Base-by-base conservation (phyloP, 2,797 vertebrate genomes). In the Pipistrellus pygmaeus region DNA sequence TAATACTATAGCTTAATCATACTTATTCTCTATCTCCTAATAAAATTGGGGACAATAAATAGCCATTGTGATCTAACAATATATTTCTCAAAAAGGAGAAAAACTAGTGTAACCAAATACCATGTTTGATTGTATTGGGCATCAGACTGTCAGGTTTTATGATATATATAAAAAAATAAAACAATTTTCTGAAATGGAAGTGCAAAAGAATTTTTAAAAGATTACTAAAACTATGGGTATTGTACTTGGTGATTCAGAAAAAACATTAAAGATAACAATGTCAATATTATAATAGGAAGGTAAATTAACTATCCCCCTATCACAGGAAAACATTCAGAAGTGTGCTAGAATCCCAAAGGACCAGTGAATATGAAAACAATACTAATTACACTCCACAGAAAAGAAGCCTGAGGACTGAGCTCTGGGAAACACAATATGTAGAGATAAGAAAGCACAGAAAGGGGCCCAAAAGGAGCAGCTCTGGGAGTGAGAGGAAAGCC, bases 31-130 rank as follows among this genome's bases (percentile, higher is more conserved):
- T 18, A 25, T 35, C n/a, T 69, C 57, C 17, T 82, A 84, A 76
- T 68, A 21, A 90, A 94, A 95, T 88, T 75, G 57, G 18, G 46
- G 51, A 68, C 57, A 84, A 71, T 86, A 66, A 88, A 95, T 55
- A 84, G 44, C 30, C 7, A 2, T 6, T 72, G 57, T 71, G 30
- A 48, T 75, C n/a, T 23, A 73, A 88, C 73, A 89, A 91, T 38
- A 48, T 62, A 32, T 78, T 87, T 89, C 44, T 86, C 72, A 93
- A 82, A 88, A 4, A 90, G 72, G 73, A 76, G 51, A 80, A 38
- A 17, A 51, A 92, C 64, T 10, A 48, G 9, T 68, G 4, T 72
- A 46, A 77, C 13, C 18, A 83, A 84, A 91, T 8, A 46, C 2
- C 20, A 41, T 5, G 10, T n/a, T 0, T 73, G 48, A n/a, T 93